Conservation (phyloP, 2,888 invertebrate genomes). For the Drosophila heteroneura region DNA sequence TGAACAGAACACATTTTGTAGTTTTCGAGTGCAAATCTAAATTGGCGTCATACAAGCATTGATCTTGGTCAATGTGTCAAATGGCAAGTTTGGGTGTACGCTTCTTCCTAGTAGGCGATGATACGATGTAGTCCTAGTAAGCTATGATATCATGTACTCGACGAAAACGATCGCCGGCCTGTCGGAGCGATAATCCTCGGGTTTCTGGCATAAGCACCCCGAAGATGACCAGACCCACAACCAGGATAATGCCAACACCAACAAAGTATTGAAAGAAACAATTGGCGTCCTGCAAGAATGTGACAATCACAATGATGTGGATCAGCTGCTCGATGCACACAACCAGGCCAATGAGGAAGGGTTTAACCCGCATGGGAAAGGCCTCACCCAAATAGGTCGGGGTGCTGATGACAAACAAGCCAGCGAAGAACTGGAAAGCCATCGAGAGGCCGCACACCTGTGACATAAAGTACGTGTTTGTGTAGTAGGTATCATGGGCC, state of each 20-base stretch:
- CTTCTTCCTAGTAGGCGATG: slow-evolving; percentile 49
- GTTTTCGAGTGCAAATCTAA: neutral
- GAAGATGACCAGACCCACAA: slow-evolving; percentile 49
- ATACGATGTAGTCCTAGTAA: slow-evolving; percentile 44
- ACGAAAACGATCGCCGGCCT: slow-evolving; percentile 64
- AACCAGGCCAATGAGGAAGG: slow-evolving; percentile 67
- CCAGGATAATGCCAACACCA: slow-evolving; percentile 64
- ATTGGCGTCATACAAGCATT: neutral
- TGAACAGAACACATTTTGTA: neutral
- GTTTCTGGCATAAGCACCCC: slow-evolving; percentile 65
- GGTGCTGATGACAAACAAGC: slow-evolving; percentile 69
- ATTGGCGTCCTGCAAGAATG: slow-evolving; percentile 17
- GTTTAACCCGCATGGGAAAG: slow-evolving; percentile 75
- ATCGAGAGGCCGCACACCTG: slow-evolving; percentile 61
- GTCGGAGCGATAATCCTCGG: slow-evolving; percentile 51
- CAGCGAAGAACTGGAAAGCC: slow-evolving; percentile 73
- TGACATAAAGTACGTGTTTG: slow-evolving; percentile 52
- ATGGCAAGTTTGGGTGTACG: neutral
- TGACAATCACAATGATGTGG: slow-evolving; percentile 67
- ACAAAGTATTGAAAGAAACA: slow-evolving; percentile 59
- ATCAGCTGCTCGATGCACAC: slow-evolving; percentile 73
- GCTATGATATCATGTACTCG: slow-evolving; percentile 57
- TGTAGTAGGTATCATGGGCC: slow-evolving; percentile 29
- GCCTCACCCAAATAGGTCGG: slow-evolving; percentile 79
- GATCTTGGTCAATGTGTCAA: neutral